Evolutionary conservation across 2,888 invertebrate species (phyloP).

Genomic region (Pantelozetes paolii): DNA sequence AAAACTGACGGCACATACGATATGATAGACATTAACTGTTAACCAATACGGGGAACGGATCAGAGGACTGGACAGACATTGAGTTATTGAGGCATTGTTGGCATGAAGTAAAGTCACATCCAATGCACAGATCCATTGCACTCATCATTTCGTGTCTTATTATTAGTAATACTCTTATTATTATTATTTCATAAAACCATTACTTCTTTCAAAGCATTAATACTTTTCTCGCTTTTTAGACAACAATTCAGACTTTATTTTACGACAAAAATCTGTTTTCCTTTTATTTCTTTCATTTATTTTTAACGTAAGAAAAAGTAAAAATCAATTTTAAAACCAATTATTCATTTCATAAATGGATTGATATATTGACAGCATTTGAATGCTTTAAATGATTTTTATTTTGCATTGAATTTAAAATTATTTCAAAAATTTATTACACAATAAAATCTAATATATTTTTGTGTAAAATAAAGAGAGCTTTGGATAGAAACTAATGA

Average conservation of each 20-base stretch:
- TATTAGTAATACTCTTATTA: constrained; percentile 10
- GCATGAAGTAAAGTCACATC: constrained; percentile 30
- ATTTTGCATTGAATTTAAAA: not conserved
- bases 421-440: not conserved
- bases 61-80: too few relatives aligned
- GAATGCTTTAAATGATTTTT: not conserved
- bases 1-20: not conserved
- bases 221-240: not conserved
- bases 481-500: not conserved
- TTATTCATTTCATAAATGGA: not conserved
- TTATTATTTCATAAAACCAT: constrained; percentile 10
- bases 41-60: not conserved
- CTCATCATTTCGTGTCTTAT: constrained; percentile 23
- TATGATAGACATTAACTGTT: not conserved
- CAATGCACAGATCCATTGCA: constrained; percentile 17
- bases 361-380: not conserved
- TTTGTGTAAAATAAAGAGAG: too few relatives aligned
- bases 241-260: not conserved
- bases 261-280: not conserved
- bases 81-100: not conserved
- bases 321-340: not conserved
- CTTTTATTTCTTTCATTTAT: not conserved
- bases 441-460: too few relatives aligned
- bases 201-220: not conserved
- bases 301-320: not conserved